Evolutionary conservation across 1,140 invertebrate species (phyloP), one percentile per base, ranked within the genome.

Genomic region (Aphis gossypii): DNA sequence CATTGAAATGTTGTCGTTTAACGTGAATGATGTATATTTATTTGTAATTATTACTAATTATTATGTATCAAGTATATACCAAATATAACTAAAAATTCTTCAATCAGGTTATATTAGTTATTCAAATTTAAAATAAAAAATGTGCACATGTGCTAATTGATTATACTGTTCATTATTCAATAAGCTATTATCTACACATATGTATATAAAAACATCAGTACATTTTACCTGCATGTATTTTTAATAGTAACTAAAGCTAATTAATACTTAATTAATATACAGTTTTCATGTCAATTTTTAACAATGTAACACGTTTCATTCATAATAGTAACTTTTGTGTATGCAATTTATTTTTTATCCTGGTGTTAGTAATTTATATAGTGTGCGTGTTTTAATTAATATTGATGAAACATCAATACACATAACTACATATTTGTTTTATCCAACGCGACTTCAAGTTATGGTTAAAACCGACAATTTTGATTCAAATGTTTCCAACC

Each of bases 361-460:
- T 5, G 3, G 18, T 25, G 83, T 86, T 44, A 30, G 21, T 23
- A 23, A 14, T 46, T 44, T 30, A 48, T 46, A 44, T 46, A 48
- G 48, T 48, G 84, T n/a, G 14, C 48, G 41, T 44, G 3, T 87
- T 87, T 87, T 87, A 87, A 87, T 87, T 87, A 87, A 87, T 87
- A 87, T 87, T 87, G 30, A 87, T 87, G 84, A 87, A 87, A 48
- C 30, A 87, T 87, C 84, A 46, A 87, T 87, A 87, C 38, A 46
- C 3, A 9, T 46, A n/a, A 9, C 1, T 44, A 86, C 6, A 46
- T 18, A 46, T 87, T 87, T 46, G 30, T 46, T 86, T 86, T 48
- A 25, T 87, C 25, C 25, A 20, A 87, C 41, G 18, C 14, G 41
- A 87, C 46, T 30, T 76, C 60, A 76, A 76, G 44, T 30, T n/a